Evolutionary conservation across 2,113 vertebrate species (phyloP), one percentile per base, ranked within the genome.

Genomic region (Sorex araneus): DNA sequence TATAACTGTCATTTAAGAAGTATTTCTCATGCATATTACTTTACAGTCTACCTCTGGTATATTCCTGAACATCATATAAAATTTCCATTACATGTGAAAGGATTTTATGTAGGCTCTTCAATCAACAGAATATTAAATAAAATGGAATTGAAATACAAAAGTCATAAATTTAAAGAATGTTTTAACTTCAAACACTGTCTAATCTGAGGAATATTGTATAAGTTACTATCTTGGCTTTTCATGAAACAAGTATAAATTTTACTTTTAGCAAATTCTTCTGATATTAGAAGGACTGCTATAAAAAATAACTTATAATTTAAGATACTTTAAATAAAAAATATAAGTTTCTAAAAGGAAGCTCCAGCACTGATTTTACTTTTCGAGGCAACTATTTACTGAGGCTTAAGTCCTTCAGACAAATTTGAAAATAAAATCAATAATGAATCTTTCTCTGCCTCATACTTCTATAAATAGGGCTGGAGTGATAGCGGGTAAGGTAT

Each of bases 381-480:
- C 34, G 76, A 89, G 50, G 9, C 71, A 87, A 76, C 67, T 25
- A 84, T 92, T 93, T 88, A 25, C 27, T 84, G 23, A 73, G 30
- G 9, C n/a, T 81, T 84, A 19, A 63, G 19, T 27, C 47, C 47
- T 50, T 12, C 47, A 50, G 47, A 50, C 47, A 7, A 50, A 50
- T 50, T 50, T 50, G 13, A 50, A 50, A 50, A 50, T 13, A 50
- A 50, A 50, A 50, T 50, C 47, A 50, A 50, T 50, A 50, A 50
- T 7, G 47, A 12, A 50, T 13, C 47, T 50, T 13, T 50, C 47
- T 50, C 47, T 50, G 5, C 47, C 47, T 50, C 47, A 50, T 50
- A 50, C 13, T 50, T 50, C 9, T 50, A 5, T 50, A 50, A 50
- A 12, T 50, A 50, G n/a, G n/a, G n/a, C n/a, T n/a, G n/a, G n/a